Conservation (phyloP, 53 echinoderm and acorn worm species). For the Stichopus horrens region DNA sequence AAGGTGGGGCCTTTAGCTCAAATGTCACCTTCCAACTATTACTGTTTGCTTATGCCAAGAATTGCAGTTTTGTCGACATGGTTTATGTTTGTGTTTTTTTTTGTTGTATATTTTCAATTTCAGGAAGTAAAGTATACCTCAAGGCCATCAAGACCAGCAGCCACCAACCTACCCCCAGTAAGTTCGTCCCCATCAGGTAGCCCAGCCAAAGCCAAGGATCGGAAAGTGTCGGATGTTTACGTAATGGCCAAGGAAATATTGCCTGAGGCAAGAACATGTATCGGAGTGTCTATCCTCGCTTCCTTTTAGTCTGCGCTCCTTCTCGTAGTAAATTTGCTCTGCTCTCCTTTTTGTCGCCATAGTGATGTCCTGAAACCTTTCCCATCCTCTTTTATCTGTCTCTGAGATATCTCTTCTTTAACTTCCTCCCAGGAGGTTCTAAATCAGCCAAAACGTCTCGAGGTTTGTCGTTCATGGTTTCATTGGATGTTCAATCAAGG, state of each 20-base stretch:
- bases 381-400: background rate
- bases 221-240: slow-evolving; percentile 48
- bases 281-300: slow-evolving; percentile 20
- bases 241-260: slow-evolving; percentile 49
- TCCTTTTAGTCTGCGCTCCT: background rate
- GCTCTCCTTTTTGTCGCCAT: background rate
- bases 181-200: slow-evolving; percentile 25
- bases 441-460: background rate
- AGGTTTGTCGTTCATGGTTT: too few relatives aligned
- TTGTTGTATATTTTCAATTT: too few relatives aligned
- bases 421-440: background rate
- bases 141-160: slow-evolving; percentile 25
- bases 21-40: too few relatives aligned
- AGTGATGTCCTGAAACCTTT: background rate
- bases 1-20: too few relatives aligned
- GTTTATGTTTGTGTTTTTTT: too few relatives aligned
- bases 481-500: too few relatives aligned
- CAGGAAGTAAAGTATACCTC: slow-evolving; percentile 23
- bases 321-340: background rate
- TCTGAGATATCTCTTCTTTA: background rate
- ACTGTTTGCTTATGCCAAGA: too few relatives aligned
- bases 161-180: slow-evolving; percentile 30
- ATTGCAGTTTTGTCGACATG: too few relatives aligned
- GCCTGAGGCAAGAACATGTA: slow-evolving; percentile 50
- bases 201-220: slow-evolving; percentile 19